Conservation (phyloP, 37 sponge, comb jelly and placozoan genomes). For the Oopsacas minuta region DNA sequence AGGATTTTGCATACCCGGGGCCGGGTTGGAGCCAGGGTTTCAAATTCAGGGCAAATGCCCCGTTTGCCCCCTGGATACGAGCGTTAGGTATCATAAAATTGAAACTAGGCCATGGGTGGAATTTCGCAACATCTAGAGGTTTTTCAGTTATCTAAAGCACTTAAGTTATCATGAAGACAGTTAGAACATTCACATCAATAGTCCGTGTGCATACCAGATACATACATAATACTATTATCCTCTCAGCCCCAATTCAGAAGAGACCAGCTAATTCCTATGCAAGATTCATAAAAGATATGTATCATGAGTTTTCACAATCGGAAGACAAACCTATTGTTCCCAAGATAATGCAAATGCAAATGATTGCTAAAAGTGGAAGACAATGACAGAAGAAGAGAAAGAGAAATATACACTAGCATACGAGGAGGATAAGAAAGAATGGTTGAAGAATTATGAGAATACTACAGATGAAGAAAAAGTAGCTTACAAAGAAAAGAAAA, state of each 20-base stretch:
- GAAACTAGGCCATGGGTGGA: too few species aligned
- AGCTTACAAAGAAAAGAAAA: neutral
- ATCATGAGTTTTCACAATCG: neutral
- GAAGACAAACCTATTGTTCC: neutral
- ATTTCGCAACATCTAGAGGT: too few species aligned
- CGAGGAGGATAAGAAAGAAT: neutral
- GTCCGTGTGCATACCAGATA: neutral
- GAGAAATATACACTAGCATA: neutral
- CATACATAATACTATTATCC: neutral
- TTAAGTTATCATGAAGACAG: too few species aligned
- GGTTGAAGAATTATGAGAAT: neutral
- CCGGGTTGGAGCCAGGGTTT: too few species aligned
- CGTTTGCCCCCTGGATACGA: too few species aligned
- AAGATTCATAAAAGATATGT: neutral
- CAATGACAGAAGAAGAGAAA: neutral
- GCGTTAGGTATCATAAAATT: too few species aligned
- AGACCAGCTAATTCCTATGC: neutral
- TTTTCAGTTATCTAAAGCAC: too few species aligned
- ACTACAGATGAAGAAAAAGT: neutral
- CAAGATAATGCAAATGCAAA: neutral
- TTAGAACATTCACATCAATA: too few species aligned
- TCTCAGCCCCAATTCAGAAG: neutral
- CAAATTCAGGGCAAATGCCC: too few species aligned
- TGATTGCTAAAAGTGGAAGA: neutral
- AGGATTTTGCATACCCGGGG: too few species aligned